Conservation (phyloP, 1,140 invertebrate genomes). For the Eurosta solidaginis region DNA sequence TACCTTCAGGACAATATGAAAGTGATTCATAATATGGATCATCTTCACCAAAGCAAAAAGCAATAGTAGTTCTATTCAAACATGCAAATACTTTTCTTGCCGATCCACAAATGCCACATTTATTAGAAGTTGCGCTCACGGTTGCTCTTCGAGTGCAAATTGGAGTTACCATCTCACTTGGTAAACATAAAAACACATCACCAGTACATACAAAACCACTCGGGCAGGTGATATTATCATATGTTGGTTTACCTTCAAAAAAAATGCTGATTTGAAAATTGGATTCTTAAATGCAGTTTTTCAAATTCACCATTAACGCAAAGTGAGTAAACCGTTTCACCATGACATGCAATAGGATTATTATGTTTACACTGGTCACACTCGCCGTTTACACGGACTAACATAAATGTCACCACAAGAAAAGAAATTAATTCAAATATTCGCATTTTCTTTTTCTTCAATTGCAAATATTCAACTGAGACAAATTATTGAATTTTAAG, state of each 20-base stretch:
- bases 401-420: constrained; percentile 1
- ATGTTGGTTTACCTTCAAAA: background rate
- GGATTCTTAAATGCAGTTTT: background rate
- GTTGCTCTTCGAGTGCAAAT: background rate
- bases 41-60: background rate
- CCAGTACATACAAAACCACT: background rate
- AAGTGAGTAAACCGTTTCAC: background rate
- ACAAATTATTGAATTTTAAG: background rate
- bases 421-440: background rate
- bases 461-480: background rate
- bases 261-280: background rate
- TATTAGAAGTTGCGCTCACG: too few relatives aligned
- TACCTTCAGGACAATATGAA: background rate
- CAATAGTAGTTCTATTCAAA: background rate
- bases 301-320: background rate
- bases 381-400: background rate
- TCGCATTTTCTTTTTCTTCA: background rate
- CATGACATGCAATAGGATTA: constrained; percentile 4
- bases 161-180: background rate
- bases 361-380: background rate
- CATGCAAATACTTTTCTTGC: background rate
- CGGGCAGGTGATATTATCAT: background rate
- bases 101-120: background rate
- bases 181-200: background rate
- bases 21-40: background rate